Evolutionary conservation across 2,113 vertebrate genomes (phyloP), one percentile per base, ranked within the genome.

Genomic region (Ceuthmochares aereus): DNA sequence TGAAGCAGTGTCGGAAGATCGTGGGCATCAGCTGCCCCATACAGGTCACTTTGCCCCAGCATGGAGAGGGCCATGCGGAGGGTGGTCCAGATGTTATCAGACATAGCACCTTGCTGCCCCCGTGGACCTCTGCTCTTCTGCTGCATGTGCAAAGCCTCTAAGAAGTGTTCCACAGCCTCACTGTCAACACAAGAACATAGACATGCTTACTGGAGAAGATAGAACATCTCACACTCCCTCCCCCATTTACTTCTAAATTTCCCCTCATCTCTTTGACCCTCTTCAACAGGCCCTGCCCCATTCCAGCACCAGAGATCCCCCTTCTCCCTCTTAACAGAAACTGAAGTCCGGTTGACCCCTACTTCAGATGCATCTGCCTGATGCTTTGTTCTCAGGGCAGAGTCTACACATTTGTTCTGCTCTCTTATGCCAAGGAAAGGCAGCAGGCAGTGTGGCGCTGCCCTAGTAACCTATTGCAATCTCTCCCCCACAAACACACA

Each of bases 41-140:
- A 99, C 45, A 99, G 98, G n/a, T 99, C 98, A 37, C 99, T 99
- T 97, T 99, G 99, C 76, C 99, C 99, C 97, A 99, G 98, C 99
- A 99, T 99, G 96, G 99, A 99, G 54, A 99, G 98, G 9, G 99
- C 99, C 99, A 99, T 98, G 66, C 99, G 99, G 77, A 99, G 98
- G 3, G 99, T 99, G 96, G 98, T 99, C 99, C 99, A 99, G 97
- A 99, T 99, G 98, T 99, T 99, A 98, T 99, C 99, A 1, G 99
- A 99, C 99, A 99, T 98, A 30, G 99, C 98, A 4, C 69, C 98
- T 75, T 78, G 98, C 95, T 96, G 98, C 32, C 76, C 98, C 80
- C 95, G 97, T 0, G 97, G 98, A 36, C 98, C 98, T 84, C 93
- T 98, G 97, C 94, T 98, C 98, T 79, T 99, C 97, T 98, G 98